Conservation (phyloP, 2,888 invertebrate species). For the Aradus depressus region DNA sequence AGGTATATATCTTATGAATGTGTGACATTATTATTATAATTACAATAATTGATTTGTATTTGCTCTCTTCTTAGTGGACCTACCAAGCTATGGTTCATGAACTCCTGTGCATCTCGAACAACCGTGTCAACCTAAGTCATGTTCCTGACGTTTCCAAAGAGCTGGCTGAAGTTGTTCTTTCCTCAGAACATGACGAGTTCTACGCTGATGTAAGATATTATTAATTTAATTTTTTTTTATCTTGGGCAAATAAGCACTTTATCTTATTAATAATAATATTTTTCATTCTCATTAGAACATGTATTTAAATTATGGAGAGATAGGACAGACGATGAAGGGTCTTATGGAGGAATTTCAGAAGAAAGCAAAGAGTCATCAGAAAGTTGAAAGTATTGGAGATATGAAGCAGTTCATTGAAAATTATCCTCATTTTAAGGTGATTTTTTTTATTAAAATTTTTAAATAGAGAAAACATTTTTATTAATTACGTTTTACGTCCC, state of each 20-base stretch:
- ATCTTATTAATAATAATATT: no score
- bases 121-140: constrained; percentile 79
- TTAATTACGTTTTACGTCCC: no score
- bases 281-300: constrained; percentile 53
- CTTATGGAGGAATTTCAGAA: constrained; percentile 96
- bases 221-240: constrained; percentile 9
- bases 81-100: constrained; percentile 99
- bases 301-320: constrained; percentile 95
- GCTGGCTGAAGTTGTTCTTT: constrained; percentile 82
- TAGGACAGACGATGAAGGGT: constrained; percentile 90
- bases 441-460: constrained; percentile 1
- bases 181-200: constrained; percentile 94
- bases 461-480: not conserved
- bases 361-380: constrained; percentile 89
- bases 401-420: constrained; percentile 98
- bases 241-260: not conserved
- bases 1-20: no score
- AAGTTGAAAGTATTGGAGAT: constrained; percentile 95
- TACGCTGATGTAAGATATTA: constrained; percentile 61
- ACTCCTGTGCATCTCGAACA: constrained; percentile 80
- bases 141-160: constrained; percentile 79
- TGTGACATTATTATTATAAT: no score
- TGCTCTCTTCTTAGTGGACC: constrained; percentile 65
- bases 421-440: constrained; percentile 89
- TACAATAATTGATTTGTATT: no score